Conservation (phyloP, 23 tunicate species). For the Ascidia mentula region DNA sequence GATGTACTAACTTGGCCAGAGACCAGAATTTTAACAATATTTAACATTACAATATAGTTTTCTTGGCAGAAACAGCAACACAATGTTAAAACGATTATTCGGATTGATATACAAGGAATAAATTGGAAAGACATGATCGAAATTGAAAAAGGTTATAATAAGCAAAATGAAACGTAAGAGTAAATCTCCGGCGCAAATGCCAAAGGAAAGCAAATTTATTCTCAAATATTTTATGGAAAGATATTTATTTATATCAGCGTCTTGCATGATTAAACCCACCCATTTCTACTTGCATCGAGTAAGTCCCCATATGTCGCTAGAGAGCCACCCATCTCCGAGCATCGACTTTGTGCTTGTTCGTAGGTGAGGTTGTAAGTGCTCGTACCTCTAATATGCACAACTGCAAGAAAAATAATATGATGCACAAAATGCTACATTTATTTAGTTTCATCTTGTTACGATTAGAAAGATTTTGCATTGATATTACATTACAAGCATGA, state of each 20-base stretch:
- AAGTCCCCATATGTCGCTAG: conserved; percentile 61
- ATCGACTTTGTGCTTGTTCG: conserved; percentile 57
- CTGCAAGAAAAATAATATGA: conserved; percentile 16
- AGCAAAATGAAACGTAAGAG: not conserved
- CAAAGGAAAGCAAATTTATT: not conserved
- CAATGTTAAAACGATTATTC: too few relatives aligned
- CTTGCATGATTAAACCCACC: not conserved
- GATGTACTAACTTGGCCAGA: too few relatives aligned
- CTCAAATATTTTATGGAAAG: not conserved
- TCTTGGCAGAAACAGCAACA: too few relatives aligned
- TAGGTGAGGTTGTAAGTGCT: conserved; percentile 28
- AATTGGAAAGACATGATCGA: too few relatives aligned
- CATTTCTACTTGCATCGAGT: conserved; percentile 26
- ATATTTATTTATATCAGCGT: not conserved
- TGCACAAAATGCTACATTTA: not conserved
- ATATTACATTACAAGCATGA: too few relatives aligned
- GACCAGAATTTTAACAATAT: too few relatives aligned
- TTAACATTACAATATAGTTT: too few relatives aligned
- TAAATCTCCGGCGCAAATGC: not conserved
- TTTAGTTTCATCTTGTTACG: not conserved
- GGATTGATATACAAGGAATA: too few relatives aligned
- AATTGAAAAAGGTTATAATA: not conserved
- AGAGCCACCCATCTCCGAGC: conserved; percentile 52
- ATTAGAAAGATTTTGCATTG: too few relatives aligned
- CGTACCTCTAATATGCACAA: conserved; percentile 23